A percentile compares a stretch with the other conserved stretches of the same genome.
phyloP scores from a whole-genome alignment of 2,113 vertebrate genomes.

The Chloropsis cyanopogon region DNA sequence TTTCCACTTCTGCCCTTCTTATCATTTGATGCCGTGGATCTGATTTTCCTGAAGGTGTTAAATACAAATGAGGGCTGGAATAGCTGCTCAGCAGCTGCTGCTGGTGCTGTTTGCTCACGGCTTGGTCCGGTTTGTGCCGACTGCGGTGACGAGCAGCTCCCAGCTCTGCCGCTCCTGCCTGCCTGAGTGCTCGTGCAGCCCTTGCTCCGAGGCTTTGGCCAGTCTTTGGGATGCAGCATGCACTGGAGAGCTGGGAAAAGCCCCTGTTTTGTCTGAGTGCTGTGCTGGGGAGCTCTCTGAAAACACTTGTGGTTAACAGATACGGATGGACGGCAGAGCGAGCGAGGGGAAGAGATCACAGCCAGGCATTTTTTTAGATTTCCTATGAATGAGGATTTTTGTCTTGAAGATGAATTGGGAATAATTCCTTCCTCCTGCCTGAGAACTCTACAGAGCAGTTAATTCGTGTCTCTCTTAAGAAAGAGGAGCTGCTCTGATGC shows the following conservation, averaged over 20 bases:
- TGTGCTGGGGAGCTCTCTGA: conserved; percentile 25
- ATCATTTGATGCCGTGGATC: not conserved
- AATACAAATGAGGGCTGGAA: fast-evolving
- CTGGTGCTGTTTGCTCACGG: not conserved
- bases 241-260: not conserved
- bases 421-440: not conserved
- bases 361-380: not conserved
- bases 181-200: not conserved
- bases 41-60: not conserved
- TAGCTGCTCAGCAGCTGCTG: not conserved
- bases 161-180: fast-evolving
- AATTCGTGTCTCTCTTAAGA: not conserved
- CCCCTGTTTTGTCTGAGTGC: conserved; percentile 24
- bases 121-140: not conserved
- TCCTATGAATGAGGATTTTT: conserved; percentile 29
- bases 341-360: not conserved
- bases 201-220: not conserved
- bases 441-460: not conserved
- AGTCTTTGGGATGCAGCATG: not conserved
- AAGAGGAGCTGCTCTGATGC: not conserved
- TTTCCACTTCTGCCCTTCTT: not conserved
- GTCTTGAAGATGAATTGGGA: conserved; percentile 10
- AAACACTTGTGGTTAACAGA: not conserved
- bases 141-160: not conserved
- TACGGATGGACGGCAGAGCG: not conserved